Conservation (phyloP, 2,888 invertebrate species). For the Keiferia lycopersicella region DNA sequence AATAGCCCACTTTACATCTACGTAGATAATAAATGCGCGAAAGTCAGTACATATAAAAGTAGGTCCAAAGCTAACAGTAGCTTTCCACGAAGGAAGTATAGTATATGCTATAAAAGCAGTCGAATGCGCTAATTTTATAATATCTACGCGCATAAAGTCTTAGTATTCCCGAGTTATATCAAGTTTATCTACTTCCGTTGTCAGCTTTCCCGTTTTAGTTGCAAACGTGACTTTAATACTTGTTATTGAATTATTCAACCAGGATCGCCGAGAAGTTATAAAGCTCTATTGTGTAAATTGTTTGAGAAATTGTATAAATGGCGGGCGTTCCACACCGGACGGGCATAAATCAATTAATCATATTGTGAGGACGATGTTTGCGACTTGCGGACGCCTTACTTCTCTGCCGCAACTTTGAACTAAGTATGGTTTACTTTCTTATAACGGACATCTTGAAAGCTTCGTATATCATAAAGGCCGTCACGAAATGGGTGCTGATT, state of each 20-base stretch:
- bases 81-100: neutral
- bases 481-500: neutral
- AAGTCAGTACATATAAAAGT: neutral
- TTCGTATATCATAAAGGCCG: neutral
- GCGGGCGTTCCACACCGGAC: conserved; percentile 7
- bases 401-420: neutral
- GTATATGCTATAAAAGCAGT: no score
- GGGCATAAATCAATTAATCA: conserved; percentile 19
- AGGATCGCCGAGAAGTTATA: conserved; percentile 9
- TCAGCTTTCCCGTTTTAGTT: conserved; percentile 27
- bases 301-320: conserved; percentile 19
- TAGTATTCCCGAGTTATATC: conserved; percentile 16
- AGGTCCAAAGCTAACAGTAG: neutral
- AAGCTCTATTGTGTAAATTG: conserved; percentile 16
- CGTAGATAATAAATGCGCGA: neutral
- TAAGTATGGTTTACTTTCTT: conserved; percentile 7
- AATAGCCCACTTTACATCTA: neutral
- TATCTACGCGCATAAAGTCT: neutral
- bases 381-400: neutral
- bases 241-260: conserved; percentile 21
- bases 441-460: conserved; percentile 6
- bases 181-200: conserved; percentile 27
- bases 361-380: conserved; percentile 10
- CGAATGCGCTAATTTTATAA: neutral
- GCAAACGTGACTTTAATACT: conserved; percentile 27